phyloP scores from a whole-genome alignment of 2,888 invertebrate species.

The Leucophenga maculata region DNA sequence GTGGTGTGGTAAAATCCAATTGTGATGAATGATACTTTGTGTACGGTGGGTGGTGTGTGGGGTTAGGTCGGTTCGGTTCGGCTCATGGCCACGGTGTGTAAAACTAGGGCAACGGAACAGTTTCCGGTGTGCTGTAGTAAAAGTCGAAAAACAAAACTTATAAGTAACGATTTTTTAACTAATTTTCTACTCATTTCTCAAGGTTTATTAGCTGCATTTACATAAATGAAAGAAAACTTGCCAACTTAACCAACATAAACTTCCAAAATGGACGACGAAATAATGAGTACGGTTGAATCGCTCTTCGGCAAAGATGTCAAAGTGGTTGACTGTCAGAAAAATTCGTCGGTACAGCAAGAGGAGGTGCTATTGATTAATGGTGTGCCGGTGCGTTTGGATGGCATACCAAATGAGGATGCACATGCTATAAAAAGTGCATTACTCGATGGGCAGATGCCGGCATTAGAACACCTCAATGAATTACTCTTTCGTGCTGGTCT shows the following conservation, averaged over 20 bases:
- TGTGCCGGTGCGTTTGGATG: constrained; percentile 79
- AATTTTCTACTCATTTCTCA: neutral
- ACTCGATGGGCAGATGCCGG: constrained; percentile 80
- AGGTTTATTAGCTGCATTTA: neutral
- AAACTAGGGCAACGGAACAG: too few species aligned
- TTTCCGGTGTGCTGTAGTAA: too few species aligned
- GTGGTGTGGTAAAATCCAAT: constrained; percentile 5
- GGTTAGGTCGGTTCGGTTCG: too few species aligned
- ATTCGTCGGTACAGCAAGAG: constrained; percentile 81
- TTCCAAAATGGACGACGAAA: constrained; percentile 78
- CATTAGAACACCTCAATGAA: constrained; percentile 81
- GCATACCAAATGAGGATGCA: constrained; percentile 80
- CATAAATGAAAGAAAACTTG: constrained; percentile 1
- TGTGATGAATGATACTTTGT: neutral
- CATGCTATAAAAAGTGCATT: constrained; percentile 80
- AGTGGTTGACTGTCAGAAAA: constrained; percentile 82
- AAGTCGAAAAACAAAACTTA: too few species aligned
- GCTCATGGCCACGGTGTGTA: too few species aligned
- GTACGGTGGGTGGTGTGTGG: neutral
- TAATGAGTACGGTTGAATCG: constrained; percentile 82
- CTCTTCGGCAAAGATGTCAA: constrained; percentile 81
- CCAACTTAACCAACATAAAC: constrained; percentile 10
- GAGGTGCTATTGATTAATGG: constrained; percentile 82
- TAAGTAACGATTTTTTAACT: too few species aligned
- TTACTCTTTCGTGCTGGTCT: constrained; percentile 79